Evolutionary conservation across 2,888 invertebrate genomes (phyloP).

Genomic region (Diaprepes abbreviatus): DNA sequence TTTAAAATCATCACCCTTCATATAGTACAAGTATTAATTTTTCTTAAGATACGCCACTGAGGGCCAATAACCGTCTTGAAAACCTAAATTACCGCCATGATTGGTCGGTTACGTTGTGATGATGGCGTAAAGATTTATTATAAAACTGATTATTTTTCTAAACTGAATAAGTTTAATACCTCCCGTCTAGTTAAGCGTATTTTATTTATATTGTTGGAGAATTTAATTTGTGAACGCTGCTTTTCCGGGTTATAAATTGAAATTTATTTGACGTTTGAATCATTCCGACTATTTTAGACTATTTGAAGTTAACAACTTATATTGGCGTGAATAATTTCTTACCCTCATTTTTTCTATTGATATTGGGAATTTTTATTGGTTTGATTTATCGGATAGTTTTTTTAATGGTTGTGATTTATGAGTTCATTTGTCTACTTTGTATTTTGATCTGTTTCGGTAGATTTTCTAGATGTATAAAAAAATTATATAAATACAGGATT

Average conservation of each 20-base stretch:
- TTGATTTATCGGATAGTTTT: no score
- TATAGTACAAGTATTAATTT: no score
- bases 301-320: constrained; percentile 31
- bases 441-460: no score
- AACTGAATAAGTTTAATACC: constrained; percentile 26
- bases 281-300: constrained; percentile 28
- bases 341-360: constrained; percentile 11
- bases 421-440: no score
- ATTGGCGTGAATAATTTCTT: constrained; percentile 13
- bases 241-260: constrained; percentile 38
- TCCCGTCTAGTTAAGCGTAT: constrained; percentile 13
- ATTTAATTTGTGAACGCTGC: constrained; percentile 24
- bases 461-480: no score
- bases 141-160: constrained; percentile 36
- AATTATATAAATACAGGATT: no score
- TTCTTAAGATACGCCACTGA: no score
- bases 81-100: neutral
- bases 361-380: no score
- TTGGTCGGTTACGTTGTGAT: neutral
- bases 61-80: neutral
- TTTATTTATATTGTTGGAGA: constrained; percentile 26
- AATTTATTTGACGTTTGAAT: constrained; percentile 30
- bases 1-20: no score
- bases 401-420: no score
- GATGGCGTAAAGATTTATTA: constrained; percentile 15